A percentile compares a stretch with the other conserved stretches of the same genome.
Conservation (phyloP, 2,888 invertebrate species). For the Salticus scenicus region DNA sequence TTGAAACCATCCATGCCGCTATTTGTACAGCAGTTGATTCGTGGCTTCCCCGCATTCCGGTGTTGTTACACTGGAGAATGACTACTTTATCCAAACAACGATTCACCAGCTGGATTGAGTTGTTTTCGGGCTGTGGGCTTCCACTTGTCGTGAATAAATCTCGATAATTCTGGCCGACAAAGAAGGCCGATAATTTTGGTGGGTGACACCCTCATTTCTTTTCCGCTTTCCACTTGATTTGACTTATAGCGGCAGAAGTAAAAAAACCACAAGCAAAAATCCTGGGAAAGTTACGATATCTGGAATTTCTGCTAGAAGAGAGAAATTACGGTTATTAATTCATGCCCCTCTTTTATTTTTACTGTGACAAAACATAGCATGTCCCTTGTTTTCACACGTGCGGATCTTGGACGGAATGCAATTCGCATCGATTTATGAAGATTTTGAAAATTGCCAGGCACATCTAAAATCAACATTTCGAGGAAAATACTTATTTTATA, state of each 20-base stretch:
- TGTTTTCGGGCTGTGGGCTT: conserved; percentile 53
- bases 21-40: conserved; percentile 13
- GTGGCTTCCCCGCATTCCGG: not conserved
- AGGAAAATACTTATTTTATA: too few species aligned
- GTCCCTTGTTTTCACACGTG: not conserved
- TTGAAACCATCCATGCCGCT: not conserved
- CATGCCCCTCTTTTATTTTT: not conserved
- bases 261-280: conserved; percentile 34
- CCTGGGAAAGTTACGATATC: conserved; percentile 36
- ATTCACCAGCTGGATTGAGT: conserved; percentile 62
- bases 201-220: not conserved
- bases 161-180: conserved; percentile 54
- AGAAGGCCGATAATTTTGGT: conserved; percentile 30
- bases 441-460: too few species aligned
- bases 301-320: conserved; percentile 6
- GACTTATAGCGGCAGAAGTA: conserved; percentile 26
- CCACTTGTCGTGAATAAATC: conserved; percentile 68
- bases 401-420: too few species aligned
- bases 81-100: conserved; percentile 52
- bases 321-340: conserved; percentile 46
- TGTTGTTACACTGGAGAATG: not conserved
- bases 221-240: not conserved
- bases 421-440: too few species aligned
- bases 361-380: not conserved
- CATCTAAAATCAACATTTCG: too few species aligned